Conservation (phyloP, 2,113 vertebrate species). For the Phoxinus phoxinus region DNA sequence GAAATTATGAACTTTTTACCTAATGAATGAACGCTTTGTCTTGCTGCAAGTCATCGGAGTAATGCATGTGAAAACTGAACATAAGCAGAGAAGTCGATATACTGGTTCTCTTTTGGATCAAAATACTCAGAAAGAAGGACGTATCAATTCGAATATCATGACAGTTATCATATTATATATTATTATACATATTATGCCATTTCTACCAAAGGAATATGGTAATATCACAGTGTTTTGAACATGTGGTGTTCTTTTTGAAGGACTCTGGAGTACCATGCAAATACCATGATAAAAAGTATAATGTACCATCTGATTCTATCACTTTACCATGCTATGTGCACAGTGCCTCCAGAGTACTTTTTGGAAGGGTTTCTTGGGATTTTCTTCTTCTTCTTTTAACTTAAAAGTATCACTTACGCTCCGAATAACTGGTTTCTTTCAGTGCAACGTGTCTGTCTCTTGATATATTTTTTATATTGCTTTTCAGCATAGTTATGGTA, state of each 20-base stretch:
- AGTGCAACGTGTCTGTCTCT: not conserved
- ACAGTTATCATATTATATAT: not conserved
- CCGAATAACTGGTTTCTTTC: not conserved
- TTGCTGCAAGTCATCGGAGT: not conserved
- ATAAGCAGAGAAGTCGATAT: conserved; percentile 5
- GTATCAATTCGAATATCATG: not conserved
- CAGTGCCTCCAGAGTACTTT: not conserved
- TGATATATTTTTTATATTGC: not conserved
- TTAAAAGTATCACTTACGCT: not conserved
- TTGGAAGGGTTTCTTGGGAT: not conserved
- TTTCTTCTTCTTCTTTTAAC: not conserved
- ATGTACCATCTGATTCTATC: not conserved
- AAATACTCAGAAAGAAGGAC: not conserved
- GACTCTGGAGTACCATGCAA: not conserved
- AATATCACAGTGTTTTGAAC: not conserved
- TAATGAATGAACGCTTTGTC: not conserved
- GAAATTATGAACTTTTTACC: not conserved
- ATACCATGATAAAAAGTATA: not conserved
- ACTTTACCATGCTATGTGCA: not conserved
- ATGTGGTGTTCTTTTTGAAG: not conserved
- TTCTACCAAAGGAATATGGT: not conserved
- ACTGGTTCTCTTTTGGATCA: not conserved
- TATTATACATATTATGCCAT: no score
- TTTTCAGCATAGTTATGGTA: not conserved
- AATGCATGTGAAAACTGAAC: not conserved